Conservation (phyloP, 64 coral and sea anemone species). For the Cladopsammia gracilis region DNA sequence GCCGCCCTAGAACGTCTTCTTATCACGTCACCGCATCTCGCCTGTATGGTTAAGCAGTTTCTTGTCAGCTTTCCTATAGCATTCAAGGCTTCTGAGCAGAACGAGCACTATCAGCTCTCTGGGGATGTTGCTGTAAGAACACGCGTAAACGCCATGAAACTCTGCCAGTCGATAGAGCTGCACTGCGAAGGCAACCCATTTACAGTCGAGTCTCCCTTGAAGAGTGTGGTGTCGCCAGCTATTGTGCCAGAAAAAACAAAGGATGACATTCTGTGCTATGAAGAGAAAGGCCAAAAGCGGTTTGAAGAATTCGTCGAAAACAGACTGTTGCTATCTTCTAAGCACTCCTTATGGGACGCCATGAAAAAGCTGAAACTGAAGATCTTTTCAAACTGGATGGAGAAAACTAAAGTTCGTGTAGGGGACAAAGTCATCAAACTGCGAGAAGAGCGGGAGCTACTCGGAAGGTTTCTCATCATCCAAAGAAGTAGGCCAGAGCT, state of each 20-base stretch:
- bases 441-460: constrained; percentile 34
- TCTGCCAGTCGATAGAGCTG: constrained; percentile 22
- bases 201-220: neutral
- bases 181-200: constrained; percentile 13
- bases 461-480: constrained; percentile 57
- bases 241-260: constrained; percentile 54
- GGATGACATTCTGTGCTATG: constrained; percentile 44
- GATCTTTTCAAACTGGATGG: constrained; percentile 54
- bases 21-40: constrained; percentile 58
- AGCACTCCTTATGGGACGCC: constrained; percentile 47
- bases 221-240: constrained; percentile 55
- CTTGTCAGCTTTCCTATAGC: neutral
- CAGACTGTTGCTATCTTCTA: constrained; percentile 44
- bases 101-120: constrained; percentile 25
- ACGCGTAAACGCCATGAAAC: constrained; percentile 18
- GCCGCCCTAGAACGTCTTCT: constrained; percentile 44
- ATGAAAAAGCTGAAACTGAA: constrained; percentile 63
- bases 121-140: neutral
- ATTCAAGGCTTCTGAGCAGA: neutral
- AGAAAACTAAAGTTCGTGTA: constrained; percentile 34
- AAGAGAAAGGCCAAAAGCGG: constrained; percentile 50
- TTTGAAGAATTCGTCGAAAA: constrained; percentile 48
- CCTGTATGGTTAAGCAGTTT: constrained; percentile 19
- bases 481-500: constrained; percentile 47
- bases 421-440: neutral